Evolutionary conservation across 2,113 vertebrate species (phyloP).

Genomic region (Lophura nycthemera): DNA sequence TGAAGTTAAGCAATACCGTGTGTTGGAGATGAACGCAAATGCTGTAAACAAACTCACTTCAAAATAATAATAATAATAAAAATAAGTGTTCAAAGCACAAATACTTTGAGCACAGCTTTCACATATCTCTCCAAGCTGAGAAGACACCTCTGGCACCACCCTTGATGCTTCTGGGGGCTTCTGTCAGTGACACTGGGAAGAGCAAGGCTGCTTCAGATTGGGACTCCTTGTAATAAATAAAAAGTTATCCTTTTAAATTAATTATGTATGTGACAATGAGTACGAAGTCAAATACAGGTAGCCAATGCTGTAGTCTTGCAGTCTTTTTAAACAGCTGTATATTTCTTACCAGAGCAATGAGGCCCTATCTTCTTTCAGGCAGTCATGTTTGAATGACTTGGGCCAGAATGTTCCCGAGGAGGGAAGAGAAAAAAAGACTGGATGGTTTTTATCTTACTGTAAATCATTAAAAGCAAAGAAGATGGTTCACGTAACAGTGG

Average conservation of each 20-base stretch:
- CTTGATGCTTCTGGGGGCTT: not conserved
- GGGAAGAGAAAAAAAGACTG: not conserved
- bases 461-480: conserved; percentile 67
- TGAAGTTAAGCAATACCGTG: not conserved
- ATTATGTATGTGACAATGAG: not conserved
- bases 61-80: not conserved
- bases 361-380: not conserved
- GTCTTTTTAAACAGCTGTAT: not conserved
- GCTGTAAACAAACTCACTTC: not conserved
- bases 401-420: not conserved
- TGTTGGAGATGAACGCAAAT: not conserved
- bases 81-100: accelerated
- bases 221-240: not conserved
- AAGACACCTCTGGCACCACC: not conserved
- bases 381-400: not conserved
- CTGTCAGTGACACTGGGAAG: not conserved
- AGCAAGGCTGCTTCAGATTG: not conserved
- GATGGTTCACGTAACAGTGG: conserved; percentile 72
- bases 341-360: not conserved
- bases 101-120: not conserved
- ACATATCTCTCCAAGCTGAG: not conserved
- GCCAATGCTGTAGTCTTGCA: not conserved
- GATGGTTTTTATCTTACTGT: conserved; percentile 54
- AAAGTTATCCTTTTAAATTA: not conserved
- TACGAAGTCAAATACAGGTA: not conserved